Evolutionary conservation across 2,888 invertebrate genomes (phyloP).

Genomic region (Cephus nigrinus): DNA sequence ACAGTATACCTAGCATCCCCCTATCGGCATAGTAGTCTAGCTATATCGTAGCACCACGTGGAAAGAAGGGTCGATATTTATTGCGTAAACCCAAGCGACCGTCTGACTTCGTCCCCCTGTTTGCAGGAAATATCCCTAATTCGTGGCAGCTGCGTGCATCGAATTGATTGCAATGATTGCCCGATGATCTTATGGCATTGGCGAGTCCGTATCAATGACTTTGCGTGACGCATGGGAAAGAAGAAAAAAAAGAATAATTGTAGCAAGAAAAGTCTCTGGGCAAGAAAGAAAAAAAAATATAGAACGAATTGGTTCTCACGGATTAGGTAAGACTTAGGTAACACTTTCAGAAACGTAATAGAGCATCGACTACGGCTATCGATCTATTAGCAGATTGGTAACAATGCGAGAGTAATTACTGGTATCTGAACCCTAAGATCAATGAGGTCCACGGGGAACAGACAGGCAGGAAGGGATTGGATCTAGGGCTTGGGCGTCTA

Average conservation of each 20-base stretch:
- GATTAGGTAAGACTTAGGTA: not conserved
- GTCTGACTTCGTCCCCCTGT: not conserved
- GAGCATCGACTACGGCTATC: conserved; percentile 18
- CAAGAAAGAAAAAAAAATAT: not conserved
- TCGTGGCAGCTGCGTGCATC: not conserved
- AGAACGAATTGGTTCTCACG: not conserved
- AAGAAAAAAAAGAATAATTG: too few species aligned
- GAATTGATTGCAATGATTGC: not conserved
- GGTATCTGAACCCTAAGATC: conserved; percentile 38
- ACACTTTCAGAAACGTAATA: not conserved
- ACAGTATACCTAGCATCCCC: conserved; percentile 14
- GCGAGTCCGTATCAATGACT: not conserved
- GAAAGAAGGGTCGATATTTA: conserved; percentile 22
- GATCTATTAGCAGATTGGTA: conserved; percentile 50
- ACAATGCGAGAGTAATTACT: conserved; percentile 50
- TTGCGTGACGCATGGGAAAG: not conserved
- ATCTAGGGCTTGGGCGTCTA: conserved; percentile 17
- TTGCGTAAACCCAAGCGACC: conserved; percentile 14
- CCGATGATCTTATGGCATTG: not conserved
- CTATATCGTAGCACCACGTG: conserved; percentile 14
- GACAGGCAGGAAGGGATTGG: conserved; percentile 8
- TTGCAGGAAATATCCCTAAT: not conserved
- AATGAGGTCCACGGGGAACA: conserved; percentile 34
- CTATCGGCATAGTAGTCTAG: not conserved
- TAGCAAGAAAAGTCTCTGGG: not conserved